phyloP scores from a whole-genome alignment of 2,113 vertebrate species.

The Nesoenas mayeri region DNA sequence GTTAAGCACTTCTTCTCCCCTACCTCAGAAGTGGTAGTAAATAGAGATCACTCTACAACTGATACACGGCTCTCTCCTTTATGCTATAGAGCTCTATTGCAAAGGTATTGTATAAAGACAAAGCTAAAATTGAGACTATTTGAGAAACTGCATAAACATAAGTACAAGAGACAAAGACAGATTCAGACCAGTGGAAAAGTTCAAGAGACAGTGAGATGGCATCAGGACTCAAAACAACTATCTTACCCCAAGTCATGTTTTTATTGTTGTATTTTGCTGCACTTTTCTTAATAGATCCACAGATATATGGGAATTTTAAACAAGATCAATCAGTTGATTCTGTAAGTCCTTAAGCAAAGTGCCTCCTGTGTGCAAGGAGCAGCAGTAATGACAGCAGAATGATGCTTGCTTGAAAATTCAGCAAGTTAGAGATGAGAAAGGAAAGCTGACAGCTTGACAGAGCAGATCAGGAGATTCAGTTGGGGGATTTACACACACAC shows the following conservation, averaged over 20 bases:
- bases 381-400: not conserved
- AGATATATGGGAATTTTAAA: not conserved
- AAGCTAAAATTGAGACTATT: not conserved
- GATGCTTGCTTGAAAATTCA: not conserved
- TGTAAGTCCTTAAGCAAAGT: not conserved
- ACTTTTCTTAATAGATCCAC: not conserved
- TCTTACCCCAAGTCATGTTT: not conserved
- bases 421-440: not conserved
- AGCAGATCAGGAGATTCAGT: not conserved
- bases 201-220: not conserved
- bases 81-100: not conserved
- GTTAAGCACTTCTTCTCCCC: not conserved
- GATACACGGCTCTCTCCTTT: not conserved
- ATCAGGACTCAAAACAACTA: not conserved
- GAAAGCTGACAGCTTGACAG: not conserved
- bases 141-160: not conserved
- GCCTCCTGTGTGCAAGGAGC: not conserved
- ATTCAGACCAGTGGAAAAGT: not conserved
- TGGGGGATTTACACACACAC: not conserved
- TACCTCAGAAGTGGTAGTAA: not conserved
- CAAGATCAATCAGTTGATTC: not conserved
- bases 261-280: not conserved
- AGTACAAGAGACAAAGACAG: not conserved
- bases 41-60: not conserved
- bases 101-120: not conserved